phyloP scores from a whole-genome alignment of 2,113 vertebrate genomes.

The Lophochroa leadbeateri region DNA sequence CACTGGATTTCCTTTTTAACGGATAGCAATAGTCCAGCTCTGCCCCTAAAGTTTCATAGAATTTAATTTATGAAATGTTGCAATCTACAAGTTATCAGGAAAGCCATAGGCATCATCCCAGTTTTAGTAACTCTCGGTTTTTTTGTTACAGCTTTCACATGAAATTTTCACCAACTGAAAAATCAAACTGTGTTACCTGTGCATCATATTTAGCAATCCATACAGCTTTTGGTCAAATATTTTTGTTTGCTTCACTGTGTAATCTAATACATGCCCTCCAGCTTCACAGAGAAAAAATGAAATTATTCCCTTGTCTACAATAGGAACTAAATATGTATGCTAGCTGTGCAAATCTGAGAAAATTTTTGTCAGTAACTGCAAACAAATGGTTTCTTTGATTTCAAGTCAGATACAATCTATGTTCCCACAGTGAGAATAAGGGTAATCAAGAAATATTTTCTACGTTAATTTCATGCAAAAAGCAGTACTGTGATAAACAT shows the following conservation, averaged over 20 bases:
- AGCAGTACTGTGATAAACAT: constrained; percentile 4
- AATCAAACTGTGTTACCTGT: background rate
- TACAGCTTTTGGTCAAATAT: background rate
- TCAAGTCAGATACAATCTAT: constrained; percentile 27
- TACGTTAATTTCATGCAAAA: constrained; percentile 17
- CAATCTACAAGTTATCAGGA: background rate
- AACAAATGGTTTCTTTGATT: constrained; percentile 48
- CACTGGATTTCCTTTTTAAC: background rate
- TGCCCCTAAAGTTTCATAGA: background rate
- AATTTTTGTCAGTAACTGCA: background rate
- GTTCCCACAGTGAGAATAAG: constrained; percentile 36
- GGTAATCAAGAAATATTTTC: constrained; percentile 35
- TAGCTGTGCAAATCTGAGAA: background rate
- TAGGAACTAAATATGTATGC: background rate
- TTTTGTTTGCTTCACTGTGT: background rate
- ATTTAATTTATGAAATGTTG: background rate
- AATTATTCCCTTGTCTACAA: background rate
- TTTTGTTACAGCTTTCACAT: background rate
- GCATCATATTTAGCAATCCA: background rate
- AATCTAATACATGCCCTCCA: background rate
- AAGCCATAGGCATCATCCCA: background rate
- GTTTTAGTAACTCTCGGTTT: background rate
- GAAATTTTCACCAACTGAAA: background rate
- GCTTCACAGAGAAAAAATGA: background rate
- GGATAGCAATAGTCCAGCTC: rapidly evolving